A percentile compares a stretch with the other conserved stretches of the same genome.
These are phyloP conservation scores for Saccostrea glomerata DNA, from an alignment of 1,140 invertebrate genomes.

Conservation along the genomic window DNA sequence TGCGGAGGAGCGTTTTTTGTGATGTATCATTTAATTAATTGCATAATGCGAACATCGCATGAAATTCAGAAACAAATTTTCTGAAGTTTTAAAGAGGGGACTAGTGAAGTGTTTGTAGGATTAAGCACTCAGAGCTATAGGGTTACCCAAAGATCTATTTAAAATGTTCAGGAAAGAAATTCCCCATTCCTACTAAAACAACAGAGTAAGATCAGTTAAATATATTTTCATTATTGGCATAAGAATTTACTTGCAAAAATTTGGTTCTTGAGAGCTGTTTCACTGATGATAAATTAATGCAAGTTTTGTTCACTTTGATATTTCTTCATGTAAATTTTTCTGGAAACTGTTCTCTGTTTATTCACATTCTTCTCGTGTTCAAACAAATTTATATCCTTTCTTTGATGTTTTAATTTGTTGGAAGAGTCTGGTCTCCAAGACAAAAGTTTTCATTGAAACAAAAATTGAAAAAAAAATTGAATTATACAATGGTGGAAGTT, in stretches of 20 bases:
- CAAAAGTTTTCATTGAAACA: constrained; percentile 33
- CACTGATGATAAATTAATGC: constrained; percentile 36
- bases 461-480: constrained; percentile 12
- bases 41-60: constrained; percentile 24
- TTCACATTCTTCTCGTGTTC: constrained; percentile 25
- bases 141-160: constrained; percentile 32
- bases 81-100: constrained; percentile 28
- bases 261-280: constrained; percentile 23
- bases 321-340: constrained; percentile 38
- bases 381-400: constrained; percentile 18
- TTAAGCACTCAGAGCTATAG: constrained; percentile 23
- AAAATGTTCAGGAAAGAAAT: constrained; percentile 27
- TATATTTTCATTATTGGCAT: constrained; percentile 37
- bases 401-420: constrained; percentile 29
- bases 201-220: constrained; percentile 31
- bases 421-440: constrained; percentile 17
- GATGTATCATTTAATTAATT: constrained; percentile 33
- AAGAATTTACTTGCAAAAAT: constrained; percentile 22
- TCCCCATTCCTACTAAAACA: constrained; percentile 19
- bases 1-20: constrained; percentile 15
- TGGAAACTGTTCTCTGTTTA: constrained; percentile 33
- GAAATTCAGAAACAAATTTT: constrained; percentile 34
- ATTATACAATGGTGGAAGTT: background rate
- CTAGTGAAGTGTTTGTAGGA: constrained; percentile 24
- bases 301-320: constrained; percentile 37